A percentile compares a stretch with the other conserved stretches of the same genome.
phyloP scores from a whole-genome alignment of 2,888 invertebrate species.

The Athalia circularis region DNA sequence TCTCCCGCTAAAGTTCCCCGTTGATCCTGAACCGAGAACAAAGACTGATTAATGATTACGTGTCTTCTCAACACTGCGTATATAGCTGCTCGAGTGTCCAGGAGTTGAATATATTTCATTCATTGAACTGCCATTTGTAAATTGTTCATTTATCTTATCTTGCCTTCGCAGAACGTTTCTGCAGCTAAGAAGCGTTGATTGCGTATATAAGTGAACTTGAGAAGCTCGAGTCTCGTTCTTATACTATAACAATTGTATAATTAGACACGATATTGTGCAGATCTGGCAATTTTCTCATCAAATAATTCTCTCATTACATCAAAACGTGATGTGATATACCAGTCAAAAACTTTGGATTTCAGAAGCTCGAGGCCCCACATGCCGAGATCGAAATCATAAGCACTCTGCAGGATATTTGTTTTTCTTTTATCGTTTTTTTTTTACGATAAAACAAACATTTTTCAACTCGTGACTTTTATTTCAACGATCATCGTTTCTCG shows the following conservation, averaged over 20 bases:
- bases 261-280: background rate
- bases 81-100: no score
- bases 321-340: background rate
- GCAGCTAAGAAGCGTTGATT: background rate
- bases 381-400: no score
- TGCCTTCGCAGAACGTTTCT: conserved; percentile 17
- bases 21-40: conserved; percentile 13
- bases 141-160: conserved; percentile 28
- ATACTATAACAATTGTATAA: background rate
- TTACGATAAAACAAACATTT: background rate
- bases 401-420: no score
- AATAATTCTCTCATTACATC: background rate
- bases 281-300: background rate
- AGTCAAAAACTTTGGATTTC: background rate
- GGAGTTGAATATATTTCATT: conserved; percentile 18
- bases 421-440: background rate
- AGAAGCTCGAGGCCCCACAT: no score
- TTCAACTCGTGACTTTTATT: background rate
- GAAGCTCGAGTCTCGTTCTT: background rate
- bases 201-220: background rate
- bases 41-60: conserved; percentile 25
- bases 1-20: background rate
- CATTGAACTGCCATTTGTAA: background rate
- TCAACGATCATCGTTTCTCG: no score
- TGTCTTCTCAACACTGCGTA: background rate